phyloP scores from a whole-genome alignment of 92 coral and sea anemone species.

The Paramuricea clavata region DNA sequence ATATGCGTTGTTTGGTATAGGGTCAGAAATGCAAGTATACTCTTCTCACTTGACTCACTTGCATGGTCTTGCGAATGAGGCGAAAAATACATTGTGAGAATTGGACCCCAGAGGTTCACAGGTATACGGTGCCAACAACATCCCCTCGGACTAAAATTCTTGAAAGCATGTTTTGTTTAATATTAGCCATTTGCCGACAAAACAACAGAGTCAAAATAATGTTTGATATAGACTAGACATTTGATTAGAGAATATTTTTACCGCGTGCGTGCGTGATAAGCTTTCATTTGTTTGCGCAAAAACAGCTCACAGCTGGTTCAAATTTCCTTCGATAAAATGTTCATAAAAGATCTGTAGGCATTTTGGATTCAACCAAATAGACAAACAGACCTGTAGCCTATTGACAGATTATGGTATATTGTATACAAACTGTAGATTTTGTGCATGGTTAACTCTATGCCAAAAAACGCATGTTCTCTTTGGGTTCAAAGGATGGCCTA shows the following conservation, averaged over 20 bases:
- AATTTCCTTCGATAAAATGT: slow-evolving; percentile 5
- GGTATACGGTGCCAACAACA: no score
- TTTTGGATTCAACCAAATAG: not conserved
- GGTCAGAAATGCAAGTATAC: no score
- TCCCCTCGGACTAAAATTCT: no score
- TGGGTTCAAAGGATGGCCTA: no score
- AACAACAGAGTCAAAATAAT: not conserved
- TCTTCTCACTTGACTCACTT: no score
- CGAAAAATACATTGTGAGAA: no score
- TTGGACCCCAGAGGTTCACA: no score
- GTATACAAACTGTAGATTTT: not conserved
- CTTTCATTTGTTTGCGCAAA: slow-evolving; percentile 1
- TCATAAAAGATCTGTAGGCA: not conserved
- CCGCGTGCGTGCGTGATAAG: slow-evolving; percentile 10
- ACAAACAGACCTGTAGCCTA: not conserved
- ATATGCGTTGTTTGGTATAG: no score
- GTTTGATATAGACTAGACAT: not conserved
- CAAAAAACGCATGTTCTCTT: not conserved
- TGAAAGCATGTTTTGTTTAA: not conserved
- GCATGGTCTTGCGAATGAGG: no score
- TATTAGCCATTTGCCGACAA: not conserved
- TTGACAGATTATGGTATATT: not conserved
- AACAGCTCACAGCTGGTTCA: slow-evolving; percentile 11
- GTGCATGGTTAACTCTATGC: not conserved
- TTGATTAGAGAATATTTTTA: not conserved